Base-by-base conservation (phyloP, 92 coral and sea anemone genomes). In the Meandrina meandrites region DNA sequence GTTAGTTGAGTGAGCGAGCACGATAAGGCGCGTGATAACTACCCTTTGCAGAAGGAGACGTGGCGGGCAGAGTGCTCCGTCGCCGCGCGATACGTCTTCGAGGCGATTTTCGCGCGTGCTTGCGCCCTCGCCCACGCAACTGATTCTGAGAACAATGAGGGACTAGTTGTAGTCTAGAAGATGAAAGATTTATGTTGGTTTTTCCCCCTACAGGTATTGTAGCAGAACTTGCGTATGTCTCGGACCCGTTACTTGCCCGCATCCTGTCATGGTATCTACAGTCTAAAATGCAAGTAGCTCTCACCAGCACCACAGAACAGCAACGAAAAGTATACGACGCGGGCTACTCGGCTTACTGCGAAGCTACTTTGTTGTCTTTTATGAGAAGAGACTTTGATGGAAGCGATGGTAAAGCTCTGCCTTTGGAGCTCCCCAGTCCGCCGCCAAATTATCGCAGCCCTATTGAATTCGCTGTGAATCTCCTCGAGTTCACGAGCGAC, bases 261-360 rank as follows among this genome's bases (percentile, higher is more conserved):
- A 81, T 94, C 37, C 83, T 94, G 42, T 94, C 98, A 15, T 94
- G 98, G 98, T 90, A 83, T 58, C 88, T 94, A 7, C 98, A 92
- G 47, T 79, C 91, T 58, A 94, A 94, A 91, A 94, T 94, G 98
- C 75, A 86, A 47, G 95, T 92, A 5, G 92, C 96, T 14, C 84
- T 94, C 36, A 94, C 98, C 3, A 89, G 88, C 27, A 88, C 98
- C 37, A 88, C 91, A 47, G 93, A 94, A 78, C 95, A 94, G 71
- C 98, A 94, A 81, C 93, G 95, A 1, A 94, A 90, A 69, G 98
- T 94, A 11, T 94, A 94, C 87, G 95, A 92, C 28, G 94, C 95
- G 1, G 94, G 93, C 1, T 86, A 42, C 64, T 58, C 98, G 15
- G 92, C 98, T n/a, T 94, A 94, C 88, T 94, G 98, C 76, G 98